phyloP scores from a whole-genome alignment of 1,140 invertebrate genomes.

The Myzus persicae region DNA sequence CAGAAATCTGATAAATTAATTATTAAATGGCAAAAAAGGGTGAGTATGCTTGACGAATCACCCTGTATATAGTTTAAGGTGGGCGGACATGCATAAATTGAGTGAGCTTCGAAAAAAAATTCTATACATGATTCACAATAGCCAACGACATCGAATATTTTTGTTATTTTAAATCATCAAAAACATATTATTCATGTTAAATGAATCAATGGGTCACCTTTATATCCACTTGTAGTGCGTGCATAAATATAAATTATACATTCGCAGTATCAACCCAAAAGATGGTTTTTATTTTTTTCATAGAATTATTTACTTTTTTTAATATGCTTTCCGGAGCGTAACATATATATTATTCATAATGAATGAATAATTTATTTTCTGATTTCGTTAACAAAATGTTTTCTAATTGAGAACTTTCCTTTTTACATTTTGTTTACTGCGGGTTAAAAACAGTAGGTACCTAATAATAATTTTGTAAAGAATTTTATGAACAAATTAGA shows the following conservation, averaged over 20 bases:
- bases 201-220: background rate
- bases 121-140: background rate
- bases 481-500: background rate
- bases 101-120: background rate
- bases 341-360: background rate
- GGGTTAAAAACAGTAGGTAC: background rate
- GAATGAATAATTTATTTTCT: background rate
- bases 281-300: background rate
- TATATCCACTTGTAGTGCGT: too few species aligned
- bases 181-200: background rate
- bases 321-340: background rate
- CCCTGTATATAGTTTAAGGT: too few species aligned
- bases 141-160: too few species aligned
- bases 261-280: background rate
- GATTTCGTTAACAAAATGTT: background rate
- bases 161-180: background rate
- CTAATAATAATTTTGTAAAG: background rate
- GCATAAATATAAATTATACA: background rate
- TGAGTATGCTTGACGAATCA: too few species aligned
- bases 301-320: background rate
- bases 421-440: background rate
- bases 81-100: background rate
- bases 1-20: too few species aligned
- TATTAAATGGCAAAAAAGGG: too few species aligned
- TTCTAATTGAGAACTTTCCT: background rate